These are phyloP conservation scores for Macropis europaea DNA, from an alignment of 2,888 invertebrate genomes.

Conservation along the genomic window DNA sequence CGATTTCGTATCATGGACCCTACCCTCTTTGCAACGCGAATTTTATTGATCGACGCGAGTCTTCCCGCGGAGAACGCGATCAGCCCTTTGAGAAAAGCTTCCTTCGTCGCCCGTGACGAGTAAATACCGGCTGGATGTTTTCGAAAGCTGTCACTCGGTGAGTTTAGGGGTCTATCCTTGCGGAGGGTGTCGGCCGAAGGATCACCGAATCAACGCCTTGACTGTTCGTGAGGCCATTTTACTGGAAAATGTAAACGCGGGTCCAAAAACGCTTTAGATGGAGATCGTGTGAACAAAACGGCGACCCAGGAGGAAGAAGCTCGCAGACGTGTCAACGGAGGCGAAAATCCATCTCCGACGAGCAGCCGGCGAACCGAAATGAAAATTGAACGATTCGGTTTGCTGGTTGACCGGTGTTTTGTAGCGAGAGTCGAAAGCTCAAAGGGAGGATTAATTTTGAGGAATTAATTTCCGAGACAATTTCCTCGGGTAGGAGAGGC, in stretches of 20 bases:
- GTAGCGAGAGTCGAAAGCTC: background rate
- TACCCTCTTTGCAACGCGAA: background rate
- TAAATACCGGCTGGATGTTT: background rate
- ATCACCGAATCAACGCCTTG: too few relatives aligned
- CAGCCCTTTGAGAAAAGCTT: background rate
- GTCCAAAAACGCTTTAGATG: too few relatives aligned
- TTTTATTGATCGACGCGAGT: background rate
- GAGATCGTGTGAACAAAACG: too few relatives aligned
- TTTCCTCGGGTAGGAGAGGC: slow-evolving; percentile 17
- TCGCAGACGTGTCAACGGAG: too few relatives aligned
- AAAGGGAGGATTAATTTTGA: slow-evolving; percentile 31
- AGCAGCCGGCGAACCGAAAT: too few relatives aligned
- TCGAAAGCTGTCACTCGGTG: background rate
- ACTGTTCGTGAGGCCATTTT: too few relatives aligned
- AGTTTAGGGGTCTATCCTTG: too few relatives aligned
- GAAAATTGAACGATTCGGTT: too few relatives aligned
- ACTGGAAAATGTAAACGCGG: too few relatives aligned
- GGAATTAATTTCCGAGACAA: slow-evolving; percentile 46
- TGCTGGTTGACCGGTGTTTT: background rate
- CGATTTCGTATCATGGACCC: background rate
- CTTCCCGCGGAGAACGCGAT: background rate
- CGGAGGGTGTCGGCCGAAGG: too few relatives aligned
- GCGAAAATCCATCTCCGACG: too few relatives aligned
- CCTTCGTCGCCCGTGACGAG: background rate
- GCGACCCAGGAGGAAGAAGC: too few relatives aligned